Percentiles rank a stretch among this genome's conserved stretches.
phyloP scores from a whole-genome alignment of 2,797 vertebrate species.

The Pseudochaenichthys georgianus region DNA sequence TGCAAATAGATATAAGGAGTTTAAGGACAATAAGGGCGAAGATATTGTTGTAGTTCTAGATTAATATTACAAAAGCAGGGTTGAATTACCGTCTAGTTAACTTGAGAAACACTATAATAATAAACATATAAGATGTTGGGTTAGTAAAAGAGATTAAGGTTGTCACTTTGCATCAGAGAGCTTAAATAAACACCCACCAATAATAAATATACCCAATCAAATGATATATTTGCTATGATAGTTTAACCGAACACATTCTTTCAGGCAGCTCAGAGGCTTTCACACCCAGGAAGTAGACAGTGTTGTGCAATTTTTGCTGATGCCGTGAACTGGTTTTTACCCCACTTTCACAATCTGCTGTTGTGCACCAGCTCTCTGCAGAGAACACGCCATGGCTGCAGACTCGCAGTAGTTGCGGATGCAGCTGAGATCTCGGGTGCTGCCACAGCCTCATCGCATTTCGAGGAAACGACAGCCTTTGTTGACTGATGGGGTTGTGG shows the following conservation, averaged over 20 bases:
- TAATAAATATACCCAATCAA: neutral
- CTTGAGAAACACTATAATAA: neutral
- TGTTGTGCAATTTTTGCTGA: slow-evolving; percentile 52
- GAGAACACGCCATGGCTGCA: slow-evolving; percentile 7
- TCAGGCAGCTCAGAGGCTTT: neutral
- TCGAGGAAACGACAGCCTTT: slow-evolving; percentile 70
- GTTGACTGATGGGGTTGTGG: slow-evolving; percentile 30
- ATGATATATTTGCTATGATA: neutral
- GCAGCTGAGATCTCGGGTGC: slow-evolving; percentile 32
- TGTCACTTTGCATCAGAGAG: neutral
- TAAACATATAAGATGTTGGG: neutral
- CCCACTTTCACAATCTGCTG: slow-evolving; percentile 44
- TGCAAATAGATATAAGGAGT: neutral
- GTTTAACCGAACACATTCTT: neutral
- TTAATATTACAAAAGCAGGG: neutral
- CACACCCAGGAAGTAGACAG: slow-evolving; percentile 30
- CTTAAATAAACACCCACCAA: neutral
- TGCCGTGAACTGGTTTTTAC: slow-evolving; percentile 57
- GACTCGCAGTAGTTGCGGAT: slow-evolving; percentile 15
- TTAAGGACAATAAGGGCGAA: neutral
- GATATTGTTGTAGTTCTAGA: neutral
- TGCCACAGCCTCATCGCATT: slow-evolving; percentile 43
- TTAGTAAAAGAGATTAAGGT: neutral
- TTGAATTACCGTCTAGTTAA: neutral
- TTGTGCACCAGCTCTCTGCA: slow-evolving; percentile 55